Conservation (phyloP, 2,113 vertebrate species). For the Polyodon spathula region DNA sequence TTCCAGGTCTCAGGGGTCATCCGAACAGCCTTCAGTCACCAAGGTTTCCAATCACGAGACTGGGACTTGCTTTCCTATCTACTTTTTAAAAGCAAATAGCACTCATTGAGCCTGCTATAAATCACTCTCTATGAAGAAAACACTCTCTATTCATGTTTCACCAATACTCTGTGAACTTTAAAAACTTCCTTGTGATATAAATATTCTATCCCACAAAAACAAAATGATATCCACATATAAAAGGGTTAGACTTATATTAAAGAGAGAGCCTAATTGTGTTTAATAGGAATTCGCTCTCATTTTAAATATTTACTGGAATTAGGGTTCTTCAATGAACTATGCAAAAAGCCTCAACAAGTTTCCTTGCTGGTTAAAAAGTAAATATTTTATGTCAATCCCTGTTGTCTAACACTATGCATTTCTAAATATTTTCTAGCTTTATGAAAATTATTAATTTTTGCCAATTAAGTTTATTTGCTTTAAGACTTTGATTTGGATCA, state of each 20-base stretch:
- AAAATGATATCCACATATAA: background rate
- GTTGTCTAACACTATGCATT: conserved; percentile 79
- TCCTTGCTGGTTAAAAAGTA: conserved; percentile 32
- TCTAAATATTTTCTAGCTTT: conserved; percentile 79
- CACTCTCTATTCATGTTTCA: no score
- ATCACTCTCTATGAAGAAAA: no score
- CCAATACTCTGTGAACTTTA: no score
- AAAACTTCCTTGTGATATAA: conserved; percentile 5
- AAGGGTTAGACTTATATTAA: conserved; percentile 2
- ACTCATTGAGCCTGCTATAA: no score
- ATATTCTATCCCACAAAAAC: conserved; percentile 9
- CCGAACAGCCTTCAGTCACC: no score
- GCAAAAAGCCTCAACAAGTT: conserved; percentile 26
- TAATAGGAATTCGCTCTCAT: conserved; percentile 30
- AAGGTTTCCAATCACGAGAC: no score
- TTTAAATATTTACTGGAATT: conserved; percentile 18
- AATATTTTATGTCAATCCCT: conserved; percentile 60
- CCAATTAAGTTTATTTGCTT: conserved; percentile 80
- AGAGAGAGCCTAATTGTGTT: conserved; percentile 18
- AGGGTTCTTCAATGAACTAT: conserved; percentile 28
- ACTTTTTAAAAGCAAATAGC: no score
- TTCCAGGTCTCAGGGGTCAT: no score
- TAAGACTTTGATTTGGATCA: conserved; percentile 84
- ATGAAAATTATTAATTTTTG: conserved; percentile 85
- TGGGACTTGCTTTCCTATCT: no score